phyloP scores from a whole-genome alignment of 2,797 vertebrate species.

The Clamator glandarius region DNA sequence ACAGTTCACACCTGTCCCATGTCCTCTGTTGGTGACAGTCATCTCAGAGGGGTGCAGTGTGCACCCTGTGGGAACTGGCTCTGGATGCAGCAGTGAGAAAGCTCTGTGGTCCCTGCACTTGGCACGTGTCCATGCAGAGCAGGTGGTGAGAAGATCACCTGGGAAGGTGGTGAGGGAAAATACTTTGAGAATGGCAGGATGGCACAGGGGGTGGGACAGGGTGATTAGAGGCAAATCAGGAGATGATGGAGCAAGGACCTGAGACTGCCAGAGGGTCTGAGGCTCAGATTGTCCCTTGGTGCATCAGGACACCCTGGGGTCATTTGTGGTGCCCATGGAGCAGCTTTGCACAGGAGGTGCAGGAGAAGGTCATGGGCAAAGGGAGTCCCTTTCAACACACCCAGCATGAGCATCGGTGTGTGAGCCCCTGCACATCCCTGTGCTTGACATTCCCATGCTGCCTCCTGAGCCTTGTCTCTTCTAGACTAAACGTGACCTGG shows the following conservation, averaged over 20 bases:
- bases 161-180: neutral
- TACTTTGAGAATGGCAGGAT: neutral
- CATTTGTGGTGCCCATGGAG: neutral
- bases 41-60: rapidly evolving
- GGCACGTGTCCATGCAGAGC: rapidly evolving
- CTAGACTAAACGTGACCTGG: too few relatives aligned
- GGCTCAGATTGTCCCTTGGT: neutral
- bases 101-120: neutral
- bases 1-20: neutral
- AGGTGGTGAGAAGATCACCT: neutral
- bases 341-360: neutral
- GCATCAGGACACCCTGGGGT: neutral
- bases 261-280: neutral
- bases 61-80: neutral
- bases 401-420: neutral
- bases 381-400: neutral
- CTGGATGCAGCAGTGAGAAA: neutral
- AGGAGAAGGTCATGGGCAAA: neutral
- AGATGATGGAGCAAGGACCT: neutral
- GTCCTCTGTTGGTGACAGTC: rapidly evolving
- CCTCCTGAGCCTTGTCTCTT: neutral
- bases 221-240: neutral
- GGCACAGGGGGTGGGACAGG: neutral
- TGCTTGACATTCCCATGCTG: neutral
- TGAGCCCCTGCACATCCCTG: neutral